Conservation (phyloP, 2,888 invertebrate species). For the Drosophila percnosoma region DNA sequence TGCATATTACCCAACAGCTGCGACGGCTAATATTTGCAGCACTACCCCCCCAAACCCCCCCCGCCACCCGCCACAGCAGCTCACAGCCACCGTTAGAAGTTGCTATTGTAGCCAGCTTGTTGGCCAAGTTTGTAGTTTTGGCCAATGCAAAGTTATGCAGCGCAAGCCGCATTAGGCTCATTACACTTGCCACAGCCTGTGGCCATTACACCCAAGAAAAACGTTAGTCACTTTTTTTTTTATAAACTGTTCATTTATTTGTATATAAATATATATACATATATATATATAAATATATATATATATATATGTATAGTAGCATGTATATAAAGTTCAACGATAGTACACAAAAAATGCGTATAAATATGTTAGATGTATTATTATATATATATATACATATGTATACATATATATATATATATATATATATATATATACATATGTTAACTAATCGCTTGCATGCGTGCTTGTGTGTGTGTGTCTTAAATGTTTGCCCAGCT, state of each 20-base stretch:
- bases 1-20: slow-evolving; percentile 61
- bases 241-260: slow-evolving; percentile 39
- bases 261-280: slow-evolving; percentile 35
- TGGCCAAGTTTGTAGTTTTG: slow-evolving; percentile 46
- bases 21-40: slow-evolving; percentile 10
- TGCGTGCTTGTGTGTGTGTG: slow-evolving; percentile 7
- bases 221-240: slow-evolving; percentile 11
- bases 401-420: not conserved
- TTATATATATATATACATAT: not conserved
- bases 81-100: not conserved
- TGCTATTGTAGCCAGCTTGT: slow-evolving; percentile 13
- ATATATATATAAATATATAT: slow-evolving; percentile 16
- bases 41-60: too few relatives aligned
- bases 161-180: slow-evolving; percentile 40
- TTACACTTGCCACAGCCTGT: slow-evolving; percentile 53
- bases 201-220: slow-evolving; percentile 14
- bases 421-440: not conserved
- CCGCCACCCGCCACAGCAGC: not conserved
- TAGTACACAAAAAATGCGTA: slow-evolving; percentile 63
- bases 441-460: slow-evolving; percentile 9
- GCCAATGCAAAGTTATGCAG: slow-evolving; percentile 37
- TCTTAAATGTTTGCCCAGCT: slow-evolving; percentile 19
- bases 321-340: slow-evolving; percentile 49
- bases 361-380: slow-evolving; percentile 40
- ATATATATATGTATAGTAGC: slow-evolving; percentile 1